Base-by-base conservation (phyloP, 1,140 invertebrate species). In the Panagrolaimus sp. region DNA sequence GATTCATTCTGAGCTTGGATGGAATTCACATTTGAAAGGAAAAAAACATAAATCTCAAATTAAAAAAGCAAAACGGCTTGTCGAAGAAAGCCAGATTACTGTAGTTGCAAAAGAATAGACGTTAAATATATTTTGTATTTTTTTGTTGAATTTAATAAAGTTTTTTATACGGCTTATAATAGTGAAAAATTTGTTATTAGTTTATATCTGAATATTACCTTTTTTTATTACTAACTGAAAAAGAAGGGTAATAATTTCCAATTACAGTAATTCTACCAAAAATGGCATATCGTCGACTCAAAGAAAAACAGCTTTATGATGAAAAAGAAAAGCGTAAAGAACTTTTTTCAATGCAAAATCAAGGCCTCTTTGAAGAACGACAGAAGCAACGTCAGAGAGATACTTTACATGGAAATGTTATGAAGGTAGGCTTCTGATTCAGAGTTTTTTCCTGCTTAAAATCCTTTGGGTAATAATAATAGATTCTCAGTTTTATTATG, bases 1-100 rank as follows among this genome's bases (percentile, higher is more conserved):
- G 20, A 45, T 74, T 25, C 46, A 57, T 16, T 65, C 64, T 14
- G 43, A 63, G n/a, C 25, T 42, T 14, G 45, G 57, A 38, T 73
- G 71, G 71, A 42, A 72, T 44, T 14, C 25, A n/a, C 72, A 73
- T 61, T 57, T 72, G 48, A 53, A 62, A 46, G 72, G 72, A 27
- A 73, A 48, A 68, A 74, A 69, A 47, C 72, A 73, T 61, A 61
- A 67, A 46, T 9, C 23, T 5, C 14, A 16, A 42, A 48, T n/a
- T 20, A 67, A 53, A 42, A 67, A 51, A 20, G 25, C 13, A 63
- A 38, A 42, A 23, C 9, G 27, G 25, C 9, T 5, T 27, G 25
- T 5, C 9, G 8, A 11, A 63, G 3, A 25, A 63, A n/a, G 11
- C 16, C 25, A 25, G 25, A 63, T n/a, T 38, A 38, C 7, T 38